Evolutionary conservation across 2,888 invertebrate species (phyloP).

Genomic region (Ophioninae sp.): DNA sequence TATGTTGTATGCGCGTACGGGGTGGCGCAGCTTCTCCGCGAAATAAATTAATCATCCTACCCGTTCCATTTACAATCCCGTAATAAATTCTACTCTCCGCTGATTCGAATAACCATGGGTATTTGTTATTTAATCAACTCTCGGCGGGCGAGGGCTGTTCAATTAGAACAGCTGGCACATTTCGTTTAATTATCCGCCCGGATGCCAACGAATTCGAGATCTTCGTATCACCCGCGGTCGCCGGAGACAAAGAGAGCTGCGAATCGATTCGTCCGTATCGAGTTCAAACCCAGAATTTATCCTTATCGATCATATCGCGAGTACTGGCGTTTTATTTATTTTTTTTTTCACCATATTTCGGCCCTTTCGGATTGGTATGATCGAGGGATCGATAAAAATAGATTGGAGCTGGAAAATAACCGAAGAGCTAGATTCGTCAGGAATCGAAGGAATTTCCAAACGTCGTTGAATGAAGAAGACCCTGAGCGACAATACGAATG

Average conservation of each 20-base stretch:
- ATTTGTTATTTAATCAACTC: slow-evolving; percentile 50
- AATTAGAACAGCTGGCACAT: slow-evolving; percentile 44
- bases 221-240: not conserved
- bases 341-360: not conserved
- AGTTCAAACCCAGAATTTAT: too few species aligned
- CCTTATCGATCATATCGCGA: not conserved
- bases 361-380: not conserved
- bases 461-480: slow-evolving; percentile 5
- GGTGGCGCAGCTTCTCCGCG: not conserved
- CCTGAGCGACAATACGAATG: slow-evolving; percentile 4
- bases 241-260: not conserved
- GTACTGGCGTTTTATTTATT: not conserved
- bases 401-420: not conserved
- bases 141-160: slow-evolving; percentile 23
- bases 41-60: slow-evolving; percentile 12
- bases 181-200: slow-evolving; percentile 15
- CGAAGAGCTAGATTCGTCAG: not conserved
- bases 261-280: too few species aligned
- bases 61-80: slow-evolving; percentile 13
- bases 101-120: slow-evolving; percentile 2
- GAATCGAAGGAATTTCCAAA: slow-evolving; percentile 11
- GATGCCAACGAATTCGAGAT: not conserved
- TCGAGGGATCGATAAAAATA: not conserved
- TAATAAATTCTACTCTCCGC: slow-evolving; percentile 24
- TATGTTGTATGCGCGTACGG: slow-evolving; percentile 1